These are phyloP conservation scores for Diplosoma virens DNA, from an alignment of 23 tunicate genomes.

Conservation along the genomic window DNA sequence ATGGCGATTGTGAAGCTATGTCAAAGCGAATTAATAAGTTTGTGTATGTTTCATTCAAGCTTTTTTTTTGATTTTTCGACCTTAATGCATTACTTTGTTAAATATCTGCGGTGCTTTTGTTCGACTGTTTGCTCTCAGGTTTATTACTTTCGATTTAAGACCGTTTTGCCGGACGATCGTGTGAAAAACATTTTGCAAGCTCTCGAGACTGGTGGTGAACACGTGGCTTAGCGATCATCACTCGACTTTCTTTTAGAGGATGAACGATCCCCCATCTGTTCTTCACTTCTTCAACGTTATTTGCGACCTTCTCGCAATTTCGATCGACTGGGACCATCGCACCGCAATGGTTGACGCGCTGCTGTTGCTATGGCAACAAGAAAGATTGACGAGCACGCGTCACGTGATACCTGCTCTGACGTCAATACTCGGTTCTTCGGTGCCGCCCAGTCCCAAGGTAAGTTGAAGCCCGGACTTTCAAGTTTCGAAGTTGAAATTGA, in stretches of 20 bases:
- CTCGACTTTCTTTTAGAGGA: constrained; percentile 26
- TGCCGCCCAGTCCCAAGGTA: constrained; percentile 81
- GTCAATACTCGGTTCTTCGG: constrained; percentile 55
- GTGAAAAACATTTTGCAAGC: too few relatives aligned
- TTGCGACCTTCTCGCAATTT: constrained; percentile 75
- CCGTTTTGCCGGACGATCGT: too few relatives aligned
- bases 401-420: constrained; percentile 58
- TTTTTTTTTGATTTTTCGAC: too few relatives aligned
- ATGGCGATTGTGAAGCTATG: too few relatives aligned
- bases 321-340: constrained; percentile 83
- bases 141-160: too few relatives aligned
- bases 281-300: constrained; percentile 57
- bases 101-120: too few relatives aligned
- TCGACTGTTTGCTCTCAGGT: too few relatives aligned
- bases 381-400: constrained; percentile 41
- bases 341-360: constrained; percentile 60
- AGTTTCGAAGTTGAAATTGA: not conserved
- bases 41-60: too few relatives aligned
- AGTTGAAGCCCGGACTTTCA: not conserved
- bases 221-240: too few relatives aligned
- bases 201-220: too few relatives aligned
- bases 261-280: constrained; percentile 56
- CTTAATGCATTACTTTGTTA: too few relatives aligned
- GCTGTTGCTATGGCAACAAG: constrained; percentile 88
- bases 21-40: too few relatives aligned